Evolutionary conservation across 2,113 vertebrate genomes (phyloP).

Genomic region (Microtus richardsoni): DNA sequence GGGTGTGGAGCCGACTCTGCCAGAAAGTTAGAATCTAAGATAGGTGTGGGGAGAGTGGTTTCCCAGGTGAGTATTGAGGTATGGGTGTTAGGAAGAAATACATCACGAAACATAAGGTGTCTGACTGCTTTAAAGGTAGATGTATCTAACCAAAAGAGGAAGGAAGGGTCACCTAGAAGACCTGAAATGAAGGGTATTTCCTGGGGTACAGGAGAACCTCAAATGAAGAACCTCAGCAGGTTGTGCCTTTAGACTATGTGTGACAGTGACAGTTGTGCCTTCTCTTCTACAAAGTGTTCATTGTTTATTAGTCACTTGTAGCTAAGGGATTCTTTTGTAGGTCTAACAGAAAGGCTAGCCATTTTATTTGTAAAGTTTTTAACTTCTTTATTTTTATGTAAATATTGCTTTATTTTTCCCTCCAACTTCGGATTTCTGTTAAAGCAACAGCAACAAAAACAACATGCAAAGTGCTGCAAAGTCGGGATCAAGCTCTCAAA

Average conservation of each 20-base stretch:
- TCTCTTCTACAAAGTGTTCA: not conserved
- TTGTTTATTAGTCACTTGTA: not conserved
- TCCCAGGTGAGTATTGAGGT: not conserved
- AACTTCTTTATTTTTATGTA: conserved; percentile 1
- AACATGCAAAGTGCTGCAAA: not conserved
- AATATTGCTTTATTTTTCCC: not conserved
- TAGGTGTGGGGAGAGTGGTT: not conserved
- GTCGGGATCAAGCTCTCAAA: not conserved
- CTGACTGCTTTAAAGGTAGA: not conserved
- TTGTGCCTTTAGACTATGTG: not conserved
- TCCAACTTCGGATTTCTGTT: not conserved
- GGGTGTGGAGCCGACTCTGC: not conserved
- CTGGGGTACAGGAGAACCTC: not conserved
- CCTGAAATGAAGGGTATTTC: not conserved
- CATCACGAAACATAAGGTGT: not conserved
- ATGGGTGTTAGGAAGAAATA: not conserved
- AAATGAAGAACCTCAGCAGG: not conserved
- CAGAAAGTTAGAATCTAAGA: not conserved
- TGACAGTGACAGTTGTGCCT: fast-evolving
- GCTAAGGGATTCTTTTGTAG: not conserved
- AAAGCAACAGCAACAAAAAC: not conserved
- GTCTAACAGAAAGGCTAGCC: not conserved
- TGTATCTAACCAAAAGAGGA: not conserved
- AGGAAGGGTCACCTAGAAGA: not conserved
- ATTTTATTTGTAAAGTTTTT: conserved; percentile 34